Conservation (phyloP, 2,888 invertebrate species). For the Anoncus sp. region DNA sequence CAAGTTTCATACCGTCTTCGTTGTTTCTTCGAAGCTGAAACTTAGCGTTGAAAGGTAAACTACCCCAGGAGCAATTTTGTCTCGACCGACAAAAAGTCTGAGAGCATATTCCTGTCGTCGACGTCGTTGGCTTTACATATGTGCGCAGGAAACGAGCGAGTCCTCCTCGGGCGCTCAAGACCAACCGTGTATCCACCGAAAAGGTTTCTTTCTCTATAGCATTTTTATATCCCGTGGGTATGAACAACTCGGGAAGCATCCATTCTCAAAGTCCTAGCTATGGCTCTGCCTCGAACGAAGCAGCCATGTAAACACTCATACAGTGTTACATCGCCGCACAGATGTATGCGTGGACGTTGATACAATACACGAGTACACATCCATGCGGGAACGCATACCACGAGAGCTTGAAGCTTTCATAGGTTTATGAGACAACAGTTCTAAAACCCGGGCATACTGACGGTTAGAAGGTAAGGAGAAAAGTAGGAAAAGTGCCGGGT, state of each 20-base stretch:
- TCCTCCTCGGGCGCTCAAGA: constrained; percentile 42
- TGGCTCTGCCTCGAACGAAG: constrained; percentile 44
- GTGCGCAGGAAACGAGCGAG: constrained; percentile 46
- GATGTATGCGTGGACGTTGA: constrained; percentile 15
- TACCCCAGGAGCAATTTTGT: constrained; percentile 61
- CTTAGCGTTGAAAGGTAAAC: constrained; percentile 49
- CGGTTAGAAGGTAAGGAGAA: constrained; percentile 54
- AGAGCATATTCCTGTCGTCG: constrained; percentile 79
- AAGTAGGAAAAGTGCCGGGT: constrained; percentile 52
- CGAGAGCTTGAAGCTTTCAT: constrained; percentile 67
- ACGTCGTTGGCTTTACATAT: constrained; percentile 74
- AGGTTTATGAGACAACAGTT: constrained; percentile 70
- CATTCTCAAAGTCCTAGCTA: constrained; percentile 48
- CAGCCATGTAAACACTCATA: constrained; percentile 48
- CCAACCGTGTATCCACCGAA: constrained; percentile 14
- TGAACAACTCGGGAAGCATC: constrained; percentile 60
- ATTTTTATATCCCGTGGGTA: constrained; percentile 75
- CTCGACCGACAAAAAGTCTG: constrained; percentile 65
- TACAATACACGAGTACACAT: constrained; percentile 35
- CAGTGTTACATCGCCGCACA: constrained; percentile 50
- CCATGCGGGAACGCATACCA: constrained; percentile 53
- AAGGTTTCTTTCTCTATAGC: constrained; percentile 51
- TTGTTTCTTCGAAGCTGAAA: constrained; percentile 37
- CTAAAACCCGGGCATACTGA: constrained; percentile 52
- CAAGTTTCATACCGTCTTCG: constrained; percentile 37